Evolutionary conservation across 2,888 invertebrate species (phyloP).

Genomic region (Eurois occulta): DNA sequence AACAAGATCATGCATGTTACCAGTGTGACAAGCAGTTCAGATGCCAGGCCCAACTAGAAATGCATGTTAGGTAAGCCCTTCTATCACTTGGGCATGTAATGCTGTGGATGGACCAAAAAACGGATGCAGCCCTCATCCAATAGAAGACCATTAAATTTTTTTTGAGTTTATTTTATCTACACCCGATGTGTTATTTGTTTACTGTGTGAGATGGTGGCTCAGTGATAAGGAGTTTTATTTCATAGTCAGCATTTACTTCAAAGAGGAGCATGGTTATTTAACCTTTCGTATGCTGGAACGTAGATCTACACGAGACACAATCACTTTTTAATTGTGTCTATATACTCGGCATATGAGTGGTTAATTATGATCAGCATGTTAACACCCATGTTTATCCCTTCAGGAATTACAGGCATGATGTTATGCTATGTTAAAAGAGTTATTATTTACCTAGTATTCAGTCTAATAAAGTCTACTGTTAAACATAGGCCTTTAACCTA

Average conservation of each 20-base stretch:
- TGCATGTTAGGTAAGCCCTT: conserved; percentile 88
- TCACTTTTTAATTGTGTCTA: too few species aligned
- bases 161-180: background rate
- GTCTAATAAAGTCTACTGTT: background rate
- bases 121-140: background rate
- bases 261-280: background rate
- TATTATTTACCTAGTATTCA: background rate
- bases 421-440: background rate
- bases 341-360: too few species aligned
- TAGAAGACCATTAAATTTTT: background rate
- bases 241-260: background rate
- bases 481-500: background rate
- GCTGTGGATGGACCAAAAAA: background rate
- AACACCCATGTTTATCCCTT: background rate
- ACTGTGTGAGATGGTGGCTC: background rate
- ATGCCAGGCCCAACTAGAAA: conserved; percentile 91
- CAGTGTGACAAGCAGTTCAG: conserved; percentile 91
- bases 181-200: background rate
- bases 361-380: background rate
- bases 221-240: background rate
- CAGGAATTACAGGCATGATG: background rate
- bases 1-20: conserved; percentile 90
- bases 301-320: too few species aligned
- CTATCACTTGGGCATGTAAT: background rate
- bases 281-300: too few species aligned